Percentiles rank a stretch among this genome's conserved stretches.
These are phyloP conservation scores for Oxygymnocypris stewartii DNA, from an alignment of 2,113 vertebrate genomes.

Conservation along the genomic window DNA sequence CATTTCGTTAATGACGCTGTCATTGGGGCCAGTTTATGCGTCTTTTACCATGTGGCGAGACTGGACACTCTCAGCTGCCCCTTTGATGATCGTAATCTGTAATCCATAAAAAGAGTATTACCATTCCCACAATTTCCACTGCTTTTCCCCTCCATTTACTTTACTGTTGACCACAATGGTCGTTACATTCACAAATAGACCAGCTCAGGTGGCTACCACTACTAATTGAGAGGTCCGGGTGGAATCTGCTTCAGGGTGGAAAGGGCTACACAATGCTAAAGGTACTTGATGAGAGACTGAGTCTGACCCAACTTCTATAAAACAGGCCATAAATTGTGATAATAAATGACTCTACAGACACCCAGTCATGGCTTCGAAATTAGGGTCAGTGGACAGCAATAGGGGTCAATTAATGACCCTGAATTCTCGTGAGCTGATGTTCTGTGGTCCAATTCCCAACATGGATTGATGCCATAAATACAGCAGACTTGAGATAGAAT, in stretches of 20 bases:
- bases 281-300: slow-evolving; percentile 61
- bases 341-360: slow-evolving; percentile 50
- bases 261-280: slow-evolving; percentile 6
- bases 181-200: slow-evolving; percentile 71
- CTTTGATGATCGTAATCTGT: slow-evolving; percentile 54
- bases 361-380: neutral
- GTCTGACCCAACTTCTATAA: slow-evolving; percentile 61
- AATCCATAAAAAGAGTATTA: slow-evolving; percentile 51
- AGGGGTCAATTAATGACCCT: slow-evolving; percentile 28
- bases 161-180: slow-evolving; percentile 52
- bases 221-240: slow-evolving; percentile 56
- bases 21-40: slow-evolving; percentile 55
- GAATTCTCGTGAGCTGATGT: slow-evolving; percentile 4
- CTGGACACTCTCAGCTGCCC: slow-evolving; percentile 44
- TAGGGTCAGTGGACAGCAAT: slow-evolving; percentile 33
- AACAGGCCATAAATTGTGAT: slow-evolving; percentile 63
- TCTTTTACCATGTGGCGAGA: slow-evolving; percentile 56
- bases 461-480: neutral
- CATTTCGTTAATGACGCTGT: slow-evolving; percentile 63
- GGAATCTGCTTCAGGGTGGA: slow-evolving; percentile 23
- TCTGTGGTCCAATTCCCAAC: neutral
- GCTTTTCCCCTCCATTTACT: slow-evolving; percentile 31
- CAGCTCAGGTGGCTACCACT: slow-evolving; percentile 58
- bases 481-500: neutral
- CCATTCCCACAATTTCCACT: slow-evolving; percentile 58